Evolutionary conservation across 2,888 invertebrate genomes (phyloP).

Genomic region (Clanis bilineata): DNA sequence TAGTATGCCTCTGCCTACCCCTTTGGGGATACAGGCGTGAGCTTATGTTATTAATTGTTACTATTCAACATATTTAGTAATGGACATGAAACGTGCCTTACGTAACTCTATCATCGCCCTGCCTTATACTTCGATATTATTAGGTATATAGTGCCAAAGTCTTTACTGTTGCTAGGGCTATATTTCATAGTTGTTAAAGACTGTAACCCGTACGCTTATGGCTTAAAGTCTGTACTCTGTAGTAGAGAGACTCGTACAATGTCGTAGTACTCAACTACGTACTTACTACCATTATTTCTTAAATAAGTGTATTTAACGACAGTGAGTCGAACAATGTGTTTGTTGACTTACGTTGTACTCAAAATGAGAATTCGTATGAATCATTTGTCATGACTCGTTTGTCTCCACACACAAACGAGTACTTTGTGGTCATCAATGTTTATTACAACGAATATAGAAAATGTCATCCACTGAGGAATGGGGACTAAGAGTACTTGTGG

Average conservation of each 20-base stretch:
- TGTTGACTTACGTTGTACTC: slow-evolving; percentile 2
- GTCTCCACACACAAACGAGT: too few species aligned
- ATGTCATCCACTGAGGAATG: neutral
- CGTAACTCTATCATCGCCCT: too few species aligned
- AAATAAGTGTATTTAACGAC: neutral
- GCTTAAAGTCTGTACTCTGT: neutral
- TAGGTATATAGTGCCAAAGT: neutral
- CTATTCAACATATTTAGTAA: too few species aligned
- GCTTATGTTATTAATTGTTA: too few species aligned
- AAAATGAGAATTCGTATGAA: slow-evolving; percentile 31
- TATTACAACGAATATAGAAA: neutral
- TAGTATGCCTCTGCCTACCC: too few species aligned
- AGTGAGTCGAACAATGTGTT: neutral
- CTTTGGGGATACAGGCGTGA: too few species aligned
- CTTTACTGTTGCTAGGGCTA: neutral
- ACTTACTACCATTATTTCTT: neutral
- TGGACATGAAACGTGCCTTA: neutral
- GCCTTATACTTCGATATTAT: too few species aligned
- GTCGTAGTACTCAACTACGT: neutral
- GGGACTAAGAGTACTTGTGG: neutral
- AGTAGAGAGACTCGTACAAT: too few species aligned
- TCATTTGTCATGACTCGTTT: slow-evolving; percentile 40
- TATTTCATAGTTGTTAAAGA: neutral
- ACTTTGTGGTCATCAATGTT: slow-evolving; percentile 33
- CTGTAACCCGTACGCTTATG: too few species aligned